Evolutionary conservation across 2,888 invertebrate species (phyloP), one percentile per base, ranked within the genome.

Genomic region (Biston betularia): DNA sequence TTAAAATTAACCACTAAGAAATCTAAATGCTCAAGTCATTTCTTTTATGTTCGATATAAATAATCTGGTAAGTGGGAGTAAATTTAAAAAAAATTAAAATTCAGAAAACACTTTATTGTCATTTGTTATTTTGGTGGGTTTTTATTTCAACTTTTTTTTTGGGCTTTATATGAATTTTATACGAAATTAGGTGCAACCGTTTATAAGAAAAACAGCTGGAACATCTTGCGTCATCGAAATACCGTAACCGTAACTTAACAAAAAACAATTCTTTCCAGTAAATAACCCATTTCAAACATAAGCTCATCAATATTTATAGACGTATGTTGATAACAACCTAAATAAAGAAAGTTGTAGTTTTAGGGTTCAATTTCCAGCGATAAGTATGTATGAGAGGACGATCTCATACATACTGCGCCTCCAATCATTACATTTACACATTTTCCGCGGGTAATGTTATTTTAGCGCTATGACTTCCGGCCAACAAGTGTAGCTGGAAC

Each of bases 401-500:
- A 14, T 42, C 67, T 63, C 62, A 68, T 68, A 57, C 66, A 66
- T 66, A 66, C 53, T 34, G 60, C 24, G 24, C 45, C 38, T 58
- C 55, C 67, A 68, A 63, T 68, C 76, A 75, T 78, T 75, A 75
- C 70, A 74, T 72, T 74, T 70, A 66, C 73, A 74, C 70, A 63
- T 71, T 73, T 67, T 50, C 66, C 72, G 63, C 42, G 75, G 69
- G 42, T 70, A 73, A 72, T 77, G 78, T 81, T 73, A 79, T 79
- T 82, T 80, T 65, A 76, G 74, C 76, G 75, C 77, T 78, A 78
- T 79, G 82, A 71, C 77, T 79, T 78, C 75, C 77, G 75, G 75
- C 75, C 78, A 78, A 80, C 75, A 81, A 77, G 78, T 79, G 79
- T 79, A 73, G 77, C 80, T 80, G 81, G 80, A 83, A 81, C 80